Conservation (phyloP, 2,113 vertebrate species). For the Carassius carassius region DNA sequence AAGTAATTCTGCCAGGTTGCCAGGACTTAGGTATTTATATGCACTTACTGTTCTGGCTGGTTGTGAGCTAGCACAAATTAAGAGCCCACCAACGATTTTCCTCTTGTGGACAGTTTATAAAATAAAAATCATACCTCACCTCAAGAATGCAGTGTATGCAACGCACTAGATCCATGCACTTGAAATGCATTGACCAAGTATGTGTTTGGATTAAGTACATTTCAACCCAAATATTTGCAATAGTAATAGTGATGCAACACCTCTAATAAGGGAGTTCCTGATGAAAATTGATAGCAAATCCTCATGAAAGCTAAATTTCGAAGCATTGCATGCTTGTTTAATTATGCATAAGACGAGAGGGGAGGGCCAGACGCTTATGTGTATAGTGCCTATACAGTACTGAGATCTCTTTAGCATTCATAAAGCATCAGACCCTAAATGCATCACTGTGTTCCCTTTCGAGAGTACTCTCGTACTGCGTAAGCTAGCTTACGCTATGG, state of each 20-base stretch:
- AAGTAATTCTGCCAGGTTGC: too few relatives aligned
- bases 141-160: not conserved
- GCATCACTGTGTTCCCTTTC: too few relatives aligned
- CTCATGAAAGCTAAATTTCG: not conserved
- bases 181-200: not conserved
- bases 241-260: not conserved
- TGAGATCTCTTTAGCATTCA: constrained; percentile 22
- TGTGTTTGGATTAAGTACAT: not conserved
- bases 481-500: too few relatives aligned
- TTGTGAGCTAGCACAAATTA: too few relatives aligned
- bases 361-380: not conserved
- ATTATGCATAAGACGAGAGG: constrained; percentile 10
- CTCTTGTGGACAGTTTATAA: not conserved
- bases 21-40: too few relatives aligned
- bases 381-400: constrained; percentile 28
- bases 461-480: too few relatives aligned
- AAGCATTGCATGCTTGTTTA: constrained; percentile 10
- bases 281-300: not conserved
- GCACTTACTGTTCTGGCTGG: too few relatives aligned
- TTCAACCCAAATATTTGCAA: not conserved
- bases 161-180: not conserved
- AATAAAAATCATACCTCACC: not conserved
- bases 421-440: constrained; percentile 22
- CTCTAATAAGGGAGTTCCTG: not conserved
- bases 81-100: not conserved